phyloP scores from a whole-genome alignment of 2,888 invertebrate genomes.

The Pollenia angustigena region DNA sequence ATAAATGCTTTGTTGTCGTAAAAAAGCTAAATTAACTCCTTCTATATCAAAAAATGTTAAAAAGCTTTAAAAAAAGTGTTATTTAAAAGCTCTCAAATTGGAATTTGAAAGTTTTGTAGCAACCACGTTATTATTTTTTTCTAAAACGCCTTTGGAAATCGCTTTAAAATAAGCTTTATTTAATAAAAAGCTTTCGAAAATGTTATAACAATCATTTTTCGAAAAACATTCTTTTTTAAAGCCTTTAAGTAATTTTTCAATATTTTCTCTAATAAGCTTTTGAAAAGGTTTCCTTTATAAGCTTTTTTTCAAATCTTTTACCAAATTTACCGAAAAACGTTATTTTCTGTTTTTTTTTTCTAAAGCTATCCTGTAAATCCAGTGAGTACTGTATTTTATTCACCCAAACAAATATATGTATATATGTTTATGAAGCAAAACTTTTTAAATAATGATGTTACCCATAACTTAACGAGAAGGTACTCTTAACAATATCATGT shows the following conservation, averaged over 20 bases:
- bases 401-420: conserved; percentile 7
- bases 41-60: too few relatives aligned
- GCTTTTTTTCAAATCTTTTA: neutral
- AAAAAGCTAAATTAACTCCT: too few relatives aligned
- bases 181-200: neutral
- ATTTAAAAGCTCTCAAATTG: too few relatives aligned
- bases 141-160: too few relatives aligned
- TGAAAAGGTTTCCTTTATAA: too few relatives aligned
- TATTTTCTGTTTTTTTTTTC: neutral
- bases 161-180: neutral
- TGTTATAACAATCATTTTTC: too few relatives aligned
- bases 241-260: neutral
- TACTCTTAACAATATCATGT: conserved; percentile 38
- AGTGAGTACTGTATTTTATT: conserved; percentile 5
- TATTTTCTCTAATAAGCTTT: neutral
- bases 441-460: conserved; percentile 33
- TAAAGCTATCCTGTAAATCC: neutral
- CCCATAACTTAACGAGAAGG: conserved; percentile 31
- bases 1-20: too few relatives aligned
- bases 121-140: too few relatives aligned
- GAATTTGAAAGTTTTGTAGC: too few relatives aligned
- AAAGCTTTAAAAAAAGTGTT: too few relatives aligned
- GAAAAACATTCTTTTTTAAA: neutral
- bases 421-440: conserved; percentile 14
- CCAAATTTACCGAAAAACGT: neutral